A percentile compares a stretch with the other conserved stretches of the same genome.
Conservation (phyloP, 2,888 invertebrate genomes). For the Esperia sulphurella region DNA sequence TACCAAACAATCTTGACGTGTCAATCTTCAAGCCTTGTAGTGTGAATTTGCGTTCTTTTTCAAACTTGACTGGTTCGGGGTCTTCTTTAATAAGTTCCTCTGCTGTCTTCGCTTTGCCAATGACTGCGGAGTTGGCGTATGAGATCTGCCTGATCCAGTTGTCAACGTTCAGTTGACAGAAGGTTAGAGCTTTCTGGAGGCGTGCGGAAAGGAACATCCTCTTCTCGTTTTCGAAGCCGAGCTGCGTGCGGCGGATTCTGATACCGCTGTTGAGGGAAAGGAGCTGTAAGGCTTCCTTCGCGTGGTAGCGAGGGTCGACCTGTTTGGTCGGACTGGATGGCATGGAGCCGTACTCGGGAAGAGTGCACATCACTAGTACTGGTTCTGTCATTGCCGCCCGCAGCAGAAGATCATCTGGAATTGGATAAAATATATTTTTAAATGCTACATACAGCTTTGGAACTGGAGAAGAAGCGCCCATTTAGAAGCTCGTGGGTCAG, state of each 20-base stretch:
- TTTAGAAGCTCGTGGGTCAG: no score
- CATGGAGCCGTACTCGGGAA: slow-evolving; percentile 74
- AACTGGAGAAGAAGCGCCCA: no score
- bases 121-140: slow-evolving; percentile 62
- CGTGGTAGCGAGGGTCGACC: slow-evolving; percentile 75
- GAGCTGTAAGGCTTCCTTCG: slow-evolving; percentile 75
- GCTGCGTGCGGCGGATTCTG: slow-evolving; percentile 75
- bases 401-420: slow-evolving; percentile 77
- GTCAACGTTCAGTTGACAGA: slow-evolving; percentile 82
- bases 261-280: slow-evolving; percentile 61
- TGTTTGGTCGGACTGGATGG: slow-evolving; percentile 70
- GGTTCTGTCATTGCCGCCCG: slow-evolving; percentile 82
- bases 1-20: slow-evolving; percentile 69
- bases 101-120: slow-evolving; percentile 65
- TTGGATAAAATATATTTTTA: slow-evolving; percentile 4
- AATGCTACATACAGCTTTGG: no score
- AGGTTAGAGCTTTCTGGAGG: slow-evolving; percentile 82
- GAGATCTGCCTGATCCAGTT: slow-evolving; percentile 82
- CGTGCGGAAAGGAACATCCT: slow-evolving; percentile 82
- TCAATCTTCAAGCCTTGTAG: slow-evolving; percentile 73
- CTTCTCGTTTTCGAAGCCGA: slow-evolving; percentile 81
- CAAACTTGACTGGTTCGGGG: slow-evolving; percentile 71
- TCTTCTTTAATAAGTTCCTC: slow-evolving; percentile 79
- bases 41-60: slow-evolving; percentile 74
- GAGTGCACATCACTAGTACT: slow-evolving; percentile 82